Conservation (phyloP, 2,797 vertebrate species). For the Thaleichthys pacificus region DNA sequence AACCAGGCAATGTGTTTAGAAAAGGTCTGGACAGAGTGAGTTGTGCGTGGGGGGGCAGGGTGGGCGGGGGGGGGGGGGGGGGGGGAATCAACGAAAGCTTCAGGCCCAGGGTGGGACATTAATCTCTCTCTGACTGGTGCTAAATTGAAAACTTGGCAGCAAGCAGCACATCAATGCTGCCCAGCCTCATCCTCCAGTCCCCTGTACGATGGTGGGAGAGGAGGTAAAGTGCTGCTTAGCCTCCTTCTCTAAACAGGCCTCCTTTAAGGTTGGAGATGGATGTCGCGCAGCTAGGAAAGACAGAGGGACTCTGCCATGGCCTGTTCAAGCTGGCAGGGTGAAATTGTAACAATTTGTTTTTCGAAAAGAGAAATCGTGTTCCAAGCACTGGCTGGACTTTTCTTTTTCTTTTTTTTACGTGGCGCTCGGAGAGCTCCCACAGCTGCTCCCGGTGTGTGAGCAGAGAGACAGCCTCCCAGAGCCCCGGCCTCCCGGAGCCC, state of each 20-base stretch:
- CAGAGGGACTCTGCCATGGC: not conserved
- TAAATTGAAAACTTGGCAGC: slow-evolving; percentile 57
- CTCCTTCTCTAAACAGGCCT: too few species aligned
- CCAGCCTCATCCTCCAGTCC: not conserved
- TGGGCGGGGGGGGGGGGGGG: slow-evolving; percentile 2
- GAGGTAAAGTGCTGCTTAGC: too few species aligned
- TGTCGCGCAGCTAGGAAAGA: not conserved
- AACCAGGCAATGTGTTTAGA: slow-evolving; percentile 3
- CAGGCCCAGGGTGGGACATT: slow-evolving; percentile 38
- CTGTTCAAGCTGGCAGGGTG: slow-evolving; percentile 40
- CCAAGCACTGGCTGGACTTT: not conserved
- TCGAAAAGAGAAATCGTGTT: slow-evolving; percentile 34
- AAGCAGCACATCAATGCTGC: slow-evolving; percentile 24
- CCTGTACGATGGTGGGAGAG: too few species aligned
- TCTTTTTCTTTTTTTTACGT: not conserved
- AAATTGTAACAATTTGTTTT: slow-evolving; percentile 59
- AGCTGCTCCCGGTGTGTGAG: too few species aligned
- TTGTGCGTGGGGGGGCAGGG: too few species aligned
- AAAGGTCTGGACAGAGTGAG: not conserved
- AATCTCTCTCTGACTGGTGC: slow-evolving; percentile 41
- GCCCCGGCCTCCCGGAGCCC: too few species aligned
- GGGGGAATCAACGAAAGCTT: slow-evolving; percentile 30
- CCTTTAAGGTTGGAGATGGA: too few species aligned
- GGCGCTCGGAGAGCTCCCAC: not conserved
- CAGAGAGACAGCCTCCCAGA: too few species aligned